A percentile compares a stretch with the other conserved stretches of the same genome.
Conservation (phyloP, 2,113 vertebrate species). For the Saccopteryx bilineata region DNA sequence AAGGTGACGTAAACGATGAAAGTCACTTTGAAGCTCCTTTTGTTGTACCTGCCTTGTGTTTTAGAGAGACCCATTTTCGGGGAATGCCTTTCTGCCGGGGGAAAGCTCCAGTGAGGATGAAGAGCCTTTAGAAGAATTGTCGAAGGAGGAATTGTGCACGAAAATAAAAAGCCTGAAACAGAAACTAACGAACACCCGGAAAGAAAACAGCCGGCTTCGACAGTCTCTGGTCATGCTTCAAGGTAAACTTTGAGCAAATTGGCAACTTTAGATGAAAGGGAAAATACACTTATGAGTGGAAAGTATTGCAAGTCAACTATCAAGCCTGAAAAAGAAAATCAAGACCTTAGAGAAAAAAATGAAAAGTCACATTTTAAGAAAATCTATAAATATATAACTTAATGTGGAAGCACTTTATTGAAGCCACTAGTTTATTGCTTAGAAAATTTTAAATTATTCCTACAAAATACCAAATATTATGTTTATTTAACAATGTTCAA, state of each 20-base stretch:
- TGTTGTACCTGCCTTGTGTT: conserved; percentile 71
- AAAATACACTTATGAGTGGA: conserved; percentile 31
- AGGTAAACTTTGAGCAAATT: conserved; percentile 83
- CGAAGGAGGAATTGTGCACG: conserved; percentile 88
- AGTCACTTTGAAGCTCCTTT: conserved; percentile 45
- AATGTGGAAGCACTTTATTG: conserved; percentile 37
- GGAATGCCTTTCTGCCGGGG: conserved; percentile 85
- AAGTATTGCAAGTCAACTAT: conserved; percentile 17
- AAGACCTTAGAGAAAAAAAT: not conserved
- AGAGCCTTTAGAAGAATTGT: conserved; percentile 87
- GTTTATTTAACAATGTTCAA: conserved; percentile 25
- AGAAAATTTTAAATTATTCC: conserved; percentile 32
- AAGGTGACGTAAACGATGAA: not conserved
- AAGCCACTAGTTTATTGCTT: conserved; percentile 33
- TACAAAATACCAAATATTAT: conserved; percentile 1
- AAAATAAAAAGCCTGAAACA: conserved; percentile 88
- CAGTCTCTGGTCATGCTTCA: conserved; percentile 89
- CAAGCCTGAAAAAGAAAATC: conserved; percentile 47
- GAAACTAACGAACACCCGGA: conserved; percentile 85
- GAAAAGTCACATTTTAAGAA: conserved; percentile 20
- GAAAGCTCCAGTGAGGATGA: conserved; percentile 89
- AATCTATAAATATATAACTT: conserved; percentile 19
- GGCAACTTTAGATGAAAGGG: conserved; percentile 64
- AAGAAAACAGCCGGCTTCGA: conserved; percentile 88
- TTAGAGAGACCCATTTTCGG: conserved; percentile 85